phyloP scores from a whole-genome alignment of 2,888 invertebrate genomes.

The Schizotus pectinicornis region DNA sequence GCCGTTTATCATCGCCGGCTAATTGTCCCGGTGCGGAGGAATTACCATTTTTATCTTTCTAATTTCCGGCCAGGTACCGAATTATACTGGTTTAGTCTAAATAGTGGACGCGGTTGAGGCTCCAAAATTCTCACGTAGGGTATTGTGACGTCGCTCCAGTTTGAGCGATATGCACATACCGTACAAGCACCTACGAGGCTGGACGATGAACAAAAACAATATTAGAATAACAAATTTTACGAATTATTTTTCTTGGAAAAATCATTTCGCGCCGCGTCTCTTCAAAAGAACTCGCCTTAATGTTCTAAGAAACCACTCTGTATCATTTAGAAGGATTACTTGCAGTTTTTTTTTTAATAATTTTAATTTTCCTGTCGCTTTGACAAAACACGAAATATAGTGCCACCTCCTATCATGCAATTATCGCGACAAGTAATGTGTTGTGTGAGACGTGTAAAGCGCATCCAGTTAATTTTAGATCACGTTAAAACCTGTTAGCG shows the following conservation, averaged over 20 bases:
- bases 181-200: neutral
- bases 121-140: neutral
- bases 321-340: constrained; percentile 37
- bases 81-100: constrained; percentile 8
- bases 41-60: constrained; percentile 21
- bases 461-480: constrained; percentile 7
- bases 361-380: no score
- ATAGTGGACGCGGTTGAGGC: neutral
- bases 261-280: constrained; percentile 4
- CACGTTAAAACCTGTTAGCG: constrained; percentile 10
- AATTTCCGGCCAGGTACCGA: constrained; percentile 15
- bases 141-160: neutral
- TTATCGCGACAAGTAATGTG: no score
- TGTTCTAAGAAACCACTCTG: neutral
- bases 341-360: constrained; percentile 31
- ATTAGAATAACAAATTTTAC: constrained; percentile 23
- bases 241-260: constrained; percentile 17
- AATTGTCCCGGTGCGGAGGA: constrained; percentile 10
- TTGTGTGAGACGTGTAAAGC: no score
- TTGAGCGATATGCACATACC: neutral
- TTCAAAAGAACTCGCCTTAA: neutral
- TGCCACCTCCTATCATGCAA: no score
- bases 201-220: constrained; percentile 7
- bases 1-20: constrained; percentile 8
- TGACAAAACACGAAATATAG: no score